Base-by-base conservation (phyloP, 2,113 vertebrate species). In the Oreochromis tanganicae region DNA sequence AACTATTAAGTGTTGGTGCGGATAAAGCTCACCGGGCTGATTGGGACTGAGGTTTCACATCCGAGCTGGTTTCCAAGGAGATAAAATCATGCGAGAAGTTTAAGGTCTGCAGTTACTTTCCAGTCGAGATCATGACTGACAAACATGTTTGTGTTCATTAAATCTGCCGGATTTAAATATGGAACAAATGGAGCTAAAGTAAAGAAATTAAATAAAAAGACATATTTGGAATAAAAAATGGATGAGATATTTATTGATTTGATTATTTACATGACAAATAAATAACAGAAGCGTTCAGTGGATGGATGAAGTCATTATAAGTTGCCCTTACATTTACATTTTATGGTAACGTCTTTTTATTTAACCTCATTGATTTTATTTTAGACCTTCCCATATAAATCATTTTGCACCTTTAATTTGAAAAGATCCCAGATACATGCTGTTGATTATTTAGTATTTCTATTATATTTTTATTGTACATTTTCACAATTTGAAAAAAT, bases 11-110 rank as follows among this genome's bases (percentile, higher is more conserved):
- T n/a, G 73, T n/a, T 3, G 1, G 6, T 7, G 71, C 1, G 2
- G 13, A 4, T 75, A 1, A 32, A 19, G 41, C n/a, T 50, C 24
- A 0, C 9, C 71, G 16, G 2, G 24, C 71, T 48, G 66, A 27
- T 71, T 43, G 11, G 3, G 0, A 38, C n/a, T 9, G 68, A 75
- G 38, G 14, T 24, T 27, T 27, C 68, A 73, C 41, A 73, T 46
- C 41, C 1, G 2, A 8, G 41, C 3, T 5, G 2, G 68, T 3
- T 27, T 46, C 38, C 43, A 27, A 24, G 36, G 0, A 68, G 63
- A 41, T 71, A 0, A 71, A 71, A 71, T 43, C 63, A 41, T 0
- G 21, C 2, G 8, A 52, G 7, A n/a, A 9, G 50, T 52, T 52
- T 9, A 19, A 19, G 2, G 50, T 19, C 50, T 19, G 8, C 4